Conservation (phyloP, 2,113 vertebrate genomes). For the Hassar affinis region DNA sequence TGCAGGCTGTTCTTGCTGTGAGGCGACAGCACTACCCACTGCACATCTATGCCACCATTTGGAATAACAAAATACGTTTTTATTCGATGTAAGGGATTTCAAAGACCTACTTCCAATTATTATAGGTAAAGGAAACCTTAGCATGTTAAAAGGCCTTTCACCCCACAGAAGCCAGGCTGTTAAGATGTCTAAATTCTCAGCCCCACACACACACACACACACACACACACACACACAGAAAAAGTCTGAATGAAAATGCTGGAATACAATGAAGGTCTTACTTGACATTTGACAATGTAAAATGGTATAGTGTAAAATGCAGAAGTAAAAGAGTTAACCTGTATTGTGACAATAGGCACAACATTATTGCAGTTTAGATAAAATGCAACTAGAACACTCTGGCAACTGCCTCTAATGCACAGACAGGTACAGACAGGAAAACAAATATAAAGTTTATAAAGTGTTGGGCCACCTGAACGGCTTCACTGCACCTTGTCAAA, state of each 20-base stretch:
- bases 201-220: not conserved
- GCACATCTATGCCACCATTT: not conserved
- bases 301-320: not conserved
- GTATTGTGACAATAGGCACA: not conserved
- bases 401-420: not conserved
- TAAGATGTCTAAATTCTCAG: not conserved
- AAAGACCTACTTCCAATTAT: not conserved
- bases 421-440: not conserved
- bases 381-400: not conserved
- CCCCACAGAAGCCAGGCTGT: not conserved
- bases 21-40: too few relatives aligned
- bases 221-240: not conserved
- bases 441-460: not conserved
- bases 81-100: not conserved
- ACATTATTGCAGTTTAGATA: not conserved
- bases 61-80: not conserved
- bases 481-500: not conserved
- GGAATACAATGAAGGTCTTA: not conserved
- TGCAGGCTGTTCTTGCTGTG: too few relatives aligned
- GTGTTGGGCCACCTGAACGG: not conserved
- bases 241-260: not conserved
- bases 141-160: not conserved
- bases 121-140: too few relatives aligned
- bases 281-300: not conserved
- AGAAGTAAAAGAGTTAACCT: not conserved